Conservation (phyloP, 2,797 vertebrate genomes). For the Chloroceryle inda region DNA sequence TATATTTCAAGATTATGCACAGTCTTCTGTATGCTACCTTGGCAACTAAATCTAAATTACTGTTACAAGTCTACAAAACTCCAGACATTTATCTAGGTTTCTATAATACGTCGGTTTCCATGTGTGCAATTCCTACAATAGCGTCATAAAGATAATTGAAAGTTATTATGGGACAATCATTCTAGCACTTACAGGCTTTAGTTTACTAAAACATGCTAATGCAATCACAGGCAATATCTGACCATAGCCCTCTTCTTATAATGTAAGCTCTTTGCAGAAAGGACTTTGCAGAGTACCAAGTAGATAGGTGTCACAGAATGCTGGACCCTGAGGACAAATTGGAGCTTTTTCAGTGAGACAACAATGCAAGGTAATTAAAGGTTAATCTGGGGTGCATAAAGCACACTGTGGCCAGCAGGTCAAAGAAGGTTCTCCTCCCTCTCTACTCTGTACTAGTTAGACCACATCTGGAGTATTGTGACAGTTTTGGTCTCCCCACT, state of each 20-base stretch:
- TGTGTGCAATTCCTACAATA: not conserved
- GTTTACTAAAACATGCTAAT: not conserved
- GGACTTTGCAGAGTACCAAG: not conserved
- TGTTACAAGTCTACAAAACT: not conserved
- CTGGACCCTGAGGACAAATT: not conserved
- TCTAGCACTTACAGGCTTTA: not conserved
- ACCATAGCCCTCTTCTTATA: not conserved
- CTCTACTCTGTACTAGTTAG: too few species aligned
- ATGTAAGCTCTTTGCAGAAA: not conserved
- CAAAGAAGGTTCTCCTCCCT: too few species aligned
- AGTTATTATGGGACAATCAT: not conserved
- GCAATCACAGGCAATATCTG: not conserved
- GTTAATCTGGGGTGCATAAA: too few species aligned
- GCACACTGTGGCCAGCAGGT: too few species aligned
- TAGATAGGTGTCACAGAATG: not conserved
- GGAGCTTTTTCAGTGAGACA: not conserved
- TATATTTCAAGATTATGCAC: not conserved
- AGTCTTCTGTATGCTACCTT: not conserved
- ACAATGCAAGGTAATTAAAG: not conserved
- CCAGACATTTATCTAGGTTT: not conserved
- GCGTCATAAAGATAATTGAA: not conserved
- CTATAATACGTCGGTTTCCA: not conserved
- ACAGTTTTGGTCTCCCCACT: too few species aligned
- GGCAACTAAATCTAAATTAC: not conserved
- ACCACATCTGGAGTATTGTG: too few species aligned